Conservation (phyloP, 2,113 vertebrate species). For the Lepus europaeus region DNA sequence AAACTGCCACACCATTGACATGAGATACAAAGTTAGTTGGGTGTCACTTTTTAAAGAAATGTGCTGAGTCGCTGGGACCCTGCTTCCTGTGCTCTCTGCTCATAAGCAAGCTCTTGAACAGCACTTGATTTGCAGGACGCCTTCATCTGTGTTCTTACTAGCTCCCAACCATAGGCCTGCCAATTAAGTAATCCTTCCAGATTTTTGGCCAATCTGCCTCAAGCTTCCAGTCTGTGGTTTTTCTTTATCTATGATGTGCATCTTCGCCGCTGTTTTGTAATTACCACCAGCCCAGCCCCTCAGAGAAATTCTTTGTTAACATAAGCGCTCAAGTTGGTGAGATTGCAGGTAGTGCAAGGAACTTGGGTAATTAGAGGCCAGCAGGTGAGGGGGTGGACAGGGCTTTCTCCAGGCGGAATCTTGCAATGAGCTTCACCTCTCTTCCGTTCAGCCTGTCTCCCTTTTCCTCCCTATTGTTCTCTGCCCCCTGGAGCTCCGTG, state of each 20-base stretch:
- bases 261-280: slow-evolving; percentile 15
- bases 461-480: not conserved
- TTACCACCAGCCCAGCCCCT: slow-evolving; percentile 36
- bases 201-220: slow-evolving; percentile 13
- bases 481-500: not conserved
- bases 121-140: not conserved
- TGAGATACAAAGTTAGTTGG: not conserved
- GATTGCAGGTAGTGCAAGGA: not conserved
- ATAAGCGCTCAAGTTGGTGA: not conserved
- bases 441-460: not conserved
- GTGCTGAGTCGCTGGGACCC: not conserved
- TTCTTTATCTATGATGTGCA: slow-evolving; percentile 1
- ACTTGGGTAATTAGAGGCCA: not conserved
- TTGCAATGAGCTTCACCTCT: not conserved
- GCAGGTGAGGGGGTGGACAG: not conserved
- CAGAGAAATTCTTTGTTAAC: slow-evolving; percentile 10
- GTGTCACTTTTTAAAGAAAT: not conserved
- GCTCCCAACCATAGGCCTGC: not conserved
- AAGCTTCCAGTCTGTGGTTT: slow-evolving; percentile 11
- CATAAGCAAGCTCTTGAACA: not conserved
- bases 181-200: not conserved
- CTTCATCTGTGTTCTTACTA: not conserved
- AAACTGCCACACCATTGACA: not conserved
- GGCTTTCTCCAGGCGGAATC: not conserved
- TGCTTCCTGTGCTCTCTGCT: not conserved